Conservation (phyloP, 2,888 invertebrate species). For the Pseudococcus viburni region DNA sequence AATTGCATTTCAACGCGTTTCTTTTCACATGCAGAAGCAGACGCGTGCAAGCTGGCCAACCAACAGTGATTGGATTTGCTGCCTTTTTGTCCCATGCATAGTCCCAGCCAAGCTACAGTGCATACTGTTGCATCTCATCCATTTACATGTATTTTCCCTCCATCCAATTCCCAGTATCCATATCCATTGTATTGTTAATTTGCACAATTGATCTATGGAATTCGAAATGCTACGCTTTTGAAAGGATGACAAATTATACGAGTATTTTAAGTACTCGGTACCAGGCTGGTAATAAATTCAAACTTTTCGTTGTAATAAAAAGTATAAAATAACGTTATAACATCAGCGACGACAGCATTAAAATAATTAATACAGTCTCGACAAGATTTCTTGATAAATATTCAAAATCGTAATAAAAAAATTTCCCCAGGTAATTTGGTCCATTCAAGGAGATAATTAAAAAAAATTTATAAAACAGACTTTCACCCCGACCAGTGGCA, state of each 20-base stretch:
- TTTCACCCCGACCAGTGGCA: not conserved
- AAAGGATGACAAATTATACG: not conserved
- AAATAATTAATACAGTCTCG: not conserved
- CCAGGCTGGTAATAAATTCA: not conserved
- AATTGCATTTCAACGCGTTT: slow-evolving; percentile 42
- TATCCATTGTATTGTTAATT: not conserved
- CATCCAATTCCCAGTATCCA: not conserved
- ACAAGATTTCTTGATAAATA: not conserved
- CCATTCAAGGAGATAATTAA: not conserved
- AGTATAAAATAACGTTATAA: not conserved
- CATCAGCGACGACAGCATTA: not conserved
- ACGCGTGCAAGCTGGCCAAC: not conserved
- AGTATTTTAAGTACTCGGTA: not conserved
- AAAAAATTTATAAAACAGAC: not conserved
- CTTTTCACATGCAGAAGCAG: slow-evolving; percentile 20
- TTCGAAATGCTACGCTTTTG: not conserved
- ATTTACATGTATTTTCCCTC: not conserved
- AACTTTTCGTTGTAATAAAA: not conserved
- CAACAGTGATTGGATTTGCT: not conserved
- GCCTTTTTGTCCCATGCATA: not conserved
- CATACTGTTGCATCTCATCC: not conserved
- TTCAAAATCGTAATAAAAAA: not conserved
- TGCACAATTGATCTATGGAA: not conserved
- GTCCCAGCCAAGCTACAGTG: not conserved
- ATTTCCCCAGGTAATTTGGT: not conserved